Evolutionary conservation across 2,797 vertebrate species (phyloP), one percentile per base, ranked within the genome.

Genomic region (Aldrovandia affinis): DNA sequence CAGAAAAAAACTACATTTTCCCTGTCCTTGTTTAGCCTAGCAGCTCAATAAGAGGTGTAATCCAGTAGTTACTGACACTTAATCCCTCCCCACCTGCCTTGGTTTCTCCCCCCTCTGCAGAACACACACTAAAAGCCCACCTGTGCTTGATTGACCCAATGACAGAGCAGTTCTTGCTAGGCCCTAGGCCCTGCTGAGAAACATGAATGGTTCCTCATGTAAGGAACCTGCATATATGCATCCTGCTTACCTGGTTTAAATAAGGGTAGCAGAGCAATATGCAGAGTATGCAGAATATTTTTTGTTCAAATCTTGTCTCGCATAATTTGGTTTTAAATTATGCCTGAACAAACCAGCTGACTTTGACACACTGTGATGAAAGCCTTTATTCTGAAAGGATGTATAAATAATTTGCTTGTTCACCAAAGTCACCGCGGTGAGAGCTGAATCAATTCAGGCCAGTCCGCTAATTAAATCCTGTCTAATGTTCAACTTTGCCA

Each of bases 391-490:
- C 73, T 44, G 73, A 47, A 77, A 18, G 73, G 33, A 42, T 2
- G 10, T 47, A 77, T 77, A 44, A 77, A 47, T 77, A 77, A 77
- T 44, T 77, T 77, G 39, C 20, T 44, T 25, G 47, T 77, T 14
- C 36, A 25, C 39, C 39, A 25, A 77, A 44, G 42, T 77, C 9
- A 47, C 42, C 8, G 39, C 42, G 42, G 39, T 9, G 39, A 47
- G 73, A 77, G 42, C 22, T 44, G 73, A 77, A 77, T 77, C 73
- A 77, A 77, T 10, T 47, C 73, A 25, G 42, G 73, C 73, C 73
- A 77, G 73, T 47, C 73, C n/a, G 73, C 73, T 47, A 77, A 77
- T 77, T 77, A 77, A 77, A 77, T 77, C 22, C 73, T 42, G n/a
- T n/a, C 9, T 15, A 47, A 77, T 47, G 73, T n/a, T 77, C 42